Evolutionary conservation across 2,113 vertebrate species (phyloP), one percentile per base, ranked within the genome.

Genomic region (Sitta europaea): DNA sequence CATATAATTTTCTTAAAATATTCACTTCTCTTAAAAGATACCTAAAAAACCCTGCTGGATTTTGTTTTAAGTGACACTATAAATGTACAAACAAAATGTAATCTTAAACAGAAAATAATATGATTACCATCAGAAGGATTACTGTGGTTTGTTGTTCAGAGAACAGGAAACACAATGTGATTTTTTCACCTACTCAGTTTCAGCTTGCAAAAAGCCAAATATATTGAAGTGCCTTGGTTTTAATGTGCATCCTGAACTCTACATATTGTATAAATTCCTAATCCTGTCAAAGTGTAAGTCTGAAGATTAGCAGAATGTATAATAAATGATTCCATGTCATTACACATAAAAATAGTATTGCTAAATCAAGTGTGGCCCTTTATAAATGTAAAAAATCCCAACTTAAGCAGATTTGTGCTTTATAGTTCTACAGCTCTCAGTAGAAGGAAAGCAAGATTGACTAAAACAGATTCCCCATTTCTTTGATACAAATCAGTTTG

Each of bases 231-330:
- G 73, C 95, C 95, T 97, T 88, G 73, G 86, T 97, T 95, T 97
- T 96, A 94, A 97, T 38, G 59, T 92, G 92, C 86, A 92, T 88
- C 91, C 96, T 96, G 62, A 97, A 94, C 95, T 97, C 96, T 96
- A 97, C 96, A 96, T 97, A 96, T 95, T 96, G 93, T 94, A 78
- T 93, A 78, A 94, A 96, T 97, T 96, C 96, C 86, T 98, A 98
- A 98, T 98, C 96, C 95, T 94, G 95, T 96, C 96, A 97, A 94
- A 97, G 97, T 94, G 94, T 92, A 94, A 93, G 92, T 93, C 95
- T 97, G 84, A 96, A 97, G 97, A 98, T 98, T 98, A 98, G 92
- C 91, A 94, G 97, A 98, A 98, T 98, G 96, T 96, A 98, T 98
- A 97, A 98, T 97, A 97, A 97, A 97, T 98, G 96, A 59, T 90